Evolutionary conservation across 2,113 vertebrate genomes (phyloP).

Genomic region (Mellivora capensis): DNA sequence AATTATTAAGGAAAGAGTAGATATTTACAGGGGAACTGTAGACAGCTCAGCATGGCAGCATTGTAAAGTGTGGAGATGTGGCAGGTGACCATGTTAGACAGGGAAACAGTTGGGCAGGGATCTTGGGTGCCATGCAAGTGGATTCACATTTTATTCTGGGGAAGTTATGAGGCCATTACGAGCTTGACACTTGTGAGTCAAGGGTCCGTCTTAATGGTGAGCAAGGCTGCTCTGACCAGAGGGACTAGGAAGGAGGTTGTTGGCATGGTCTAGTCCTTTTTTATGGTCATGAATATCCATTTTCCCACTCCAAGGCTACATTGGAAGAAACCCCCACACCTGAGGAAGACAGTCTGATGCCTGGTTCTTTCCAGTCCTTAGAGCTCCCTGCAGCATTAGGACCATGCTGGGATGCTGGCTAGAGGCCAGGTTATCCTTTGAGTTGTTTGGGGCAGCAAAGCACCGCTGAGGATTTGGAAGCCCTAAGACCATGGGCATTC

Average conservation of each 20-base stretch:
- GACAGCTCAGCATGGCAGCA: background rate
- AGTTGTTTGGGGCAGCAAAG: background rate
- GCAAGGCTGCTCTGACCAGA: background rate
- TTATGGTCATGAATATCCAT: background rate
- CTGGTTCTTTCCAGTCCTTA: background rate
- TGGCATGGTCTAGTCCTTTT: background rate
- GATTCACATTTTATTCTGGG: background rate
- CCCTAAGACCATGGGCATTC: background rate
- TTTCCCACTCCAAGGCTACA: background rate
- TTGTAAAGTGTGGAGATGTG: background rate
- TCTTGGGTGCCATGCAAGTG: background rate
- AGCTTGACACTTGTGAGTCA: background rate
- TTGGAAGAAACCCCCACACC: background rate
- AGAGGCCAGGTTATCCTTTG: background rate
- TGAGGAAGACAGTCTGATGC: background rate
- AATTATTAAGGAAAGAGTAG: background rate
- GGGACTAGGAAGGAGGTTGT: background rate
- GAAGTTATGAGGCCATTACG: background rate
- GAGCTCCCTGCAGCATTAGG: background rate
- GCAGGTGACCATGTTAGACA: background rate
- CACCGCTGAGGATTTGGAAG: background rate
- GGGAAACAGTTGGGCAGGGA: background rate
- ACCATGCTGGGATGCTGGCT: accelerated
- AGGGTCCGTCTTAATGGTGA: background rate
- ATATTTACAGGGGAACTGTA: background rate